phyloP scores from a whole-genome alignment of 2,113 vertebrate genomes.

The Megalops atlanticus region DNA sequence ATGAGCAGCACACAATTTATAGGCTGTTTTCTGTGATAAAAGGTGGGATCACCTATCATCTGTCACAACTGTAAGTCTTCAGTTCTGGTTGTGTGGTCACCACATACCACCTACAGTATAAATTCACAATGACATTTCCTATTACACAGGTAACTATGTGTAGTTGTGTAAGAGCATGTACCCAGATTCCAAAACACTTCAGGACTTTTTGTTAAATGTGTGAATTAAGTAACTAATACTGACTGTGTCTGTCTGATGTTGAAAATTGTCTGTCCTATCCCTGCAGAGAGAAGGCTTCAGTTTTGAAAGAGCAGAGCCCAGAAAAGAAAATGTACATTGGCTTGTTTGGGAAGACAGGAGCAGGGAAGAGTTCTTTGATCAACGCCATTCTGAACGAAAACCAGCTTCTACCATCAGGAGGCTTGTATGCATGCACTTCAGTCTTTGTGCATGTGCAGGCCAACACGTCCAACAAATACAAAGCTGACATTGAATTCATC shows the following conservation, averaged over 20 bases:
- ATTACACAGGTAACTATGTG: too few relatives aligned
- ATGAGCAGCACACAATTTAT: too few relatives aligned
- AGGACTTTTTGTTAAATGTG: neutral
- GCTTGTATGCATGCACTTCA: slow-evolving; percentile 54
- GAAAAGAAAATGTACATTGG: slow-evolving; percentile 10
- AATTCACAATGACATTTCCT: too few relatives aligned
- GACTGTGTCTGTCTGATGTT: neutral
- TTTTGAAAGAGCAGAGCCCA: neutral
- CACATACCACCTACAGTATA: too few relatives aligned
- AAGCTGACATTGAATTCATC: slow-evolving; percentile 59
- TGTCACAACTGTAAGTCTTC: too few relatives aligned
- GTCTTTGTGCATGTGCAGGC: slow-evolving; percentile 59
- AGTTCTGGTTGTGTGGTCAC: too few relatives aligned
- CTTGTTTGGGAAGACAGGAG: slow-evolving; percentile 10
- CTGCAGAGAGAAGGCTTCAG: neutral
- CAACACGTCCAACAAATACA: slow-evolving; percentile 35
- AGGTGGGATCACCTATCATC: too few relatives aligned
- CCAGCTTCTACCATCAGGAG: slow-evolving; percentile 50
- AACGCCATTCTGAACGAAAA: slow-evolving; percentile 52
- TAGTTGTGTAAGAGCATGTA: neutral
- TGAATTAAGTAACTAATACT: neutral
- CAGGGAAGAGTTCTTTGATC: slow-evolving; percentile 60
- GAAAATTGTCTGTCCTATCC: neutral
- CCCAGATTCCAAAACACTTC: neutral
- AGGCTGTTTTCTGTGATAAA: too few relatives aligned